Evolutionary conservation across 2,797 vertebrate genomes (phyloP).

Genomic region (Chaunax sp.): DNA sequence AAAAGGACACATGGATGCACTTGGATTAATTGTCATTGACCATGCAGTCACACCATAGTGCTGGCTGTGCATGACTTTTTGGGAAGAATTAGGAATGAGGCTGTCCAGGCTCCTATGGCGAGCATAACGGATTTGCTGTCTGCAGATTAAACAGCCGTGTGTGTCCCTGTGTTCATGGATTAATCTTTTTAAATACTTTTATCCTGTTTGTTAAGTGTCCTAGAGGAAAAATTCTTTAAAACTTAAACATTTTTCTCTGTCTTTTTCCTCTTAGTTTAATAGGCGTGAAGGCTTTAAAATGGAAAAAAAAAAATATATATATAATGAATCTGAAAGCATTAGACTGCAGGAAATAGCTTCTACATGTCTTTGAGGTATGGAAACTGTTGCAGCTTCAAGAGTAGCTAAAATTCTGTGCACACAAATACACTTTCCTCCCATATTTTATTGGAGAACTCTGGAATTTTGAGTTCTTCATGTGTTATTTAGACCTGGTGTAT

Average conservation of each 20-base stretch:
- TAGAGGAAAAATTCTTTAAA: slow-evolving; percentile 38
- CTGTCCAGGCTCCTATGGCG: slow-evolving; percentile 73
- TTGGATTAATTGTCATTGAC: slow-evolving; percentile 54
- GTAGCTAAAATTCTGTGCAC: slow-evolving; percentile 15
- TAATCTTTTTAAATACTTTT: slow-evolving; percentile 46
- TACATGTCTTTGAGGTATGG: slow-evolving; percentile 42
- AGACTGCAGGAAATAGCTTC: slow-evolving; percentile 43
- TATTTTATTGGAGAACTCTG: slow-evolving; percentile 3
- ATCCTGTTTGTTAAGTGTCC: slow-evolving; percentile 48
- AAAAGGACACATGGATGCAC: slow-evolving; percentile 38
- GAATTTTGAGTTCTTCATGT: neutral
- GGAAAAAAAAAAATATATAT: slow-evolving; percentile 7
- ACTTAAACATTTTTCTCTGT: slow-evolving; percentile 18
- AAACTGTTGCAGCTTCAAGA: slow-evolving; percentile 38
- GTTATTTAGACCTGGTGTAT: neutral
- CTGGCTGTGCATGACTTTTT: slow-evolving; percentile 68
- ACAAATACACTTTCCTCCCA: slow-evolving; percentile 3
- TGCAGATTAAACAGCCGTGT: slow-evolving; percentile 65
- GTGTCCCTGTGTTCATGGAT: slow-evolving; percentile 42
- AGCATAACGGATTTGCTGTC: slow-evolving; percentile 75
- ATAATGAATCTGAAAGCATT: slow-evolving; percentile 56
- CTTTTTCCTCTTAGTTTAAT: neutral
- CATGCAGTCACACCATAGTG: slow-evolving; percentile 41
- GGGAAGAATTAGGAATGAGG: slow-evolving; percentile 79
- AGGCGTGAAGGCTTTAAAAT: slow-evolving; percentile 25